A percentile compares a stretch with the other conserved stretches of the same genome.
These are phyloP conservation scores for Tympanoctomys barrerae DNA, from an alignment of 2,797 vertebrate genomes.

Conservation along the genomic window DNA sequence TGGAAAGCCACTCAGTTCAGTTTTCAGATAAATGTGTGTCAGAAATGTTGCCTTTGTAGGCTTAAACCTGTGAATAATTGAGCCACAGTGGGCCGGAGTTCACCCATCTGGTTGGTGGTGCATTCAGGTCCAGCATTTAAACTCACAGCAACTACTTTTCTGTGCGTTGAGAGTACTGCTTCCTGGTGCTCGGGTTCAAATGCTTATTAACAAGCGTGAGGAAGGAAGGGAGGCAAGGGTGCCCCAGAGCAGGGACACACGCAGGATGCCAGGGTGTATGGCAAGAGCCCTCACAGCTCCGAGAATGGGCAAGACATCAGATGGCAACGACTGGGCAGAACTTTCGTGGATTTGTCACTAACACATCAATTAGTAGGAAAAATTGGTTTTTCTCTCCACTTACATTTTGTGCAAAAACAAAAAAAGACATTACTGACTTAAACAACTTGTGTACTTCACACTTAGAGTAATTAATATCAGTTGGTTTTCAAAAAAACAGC, in stretches of 20 bases:
- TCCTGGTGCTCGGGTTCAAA: neutral
- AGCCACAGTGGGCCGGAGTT: neutral
- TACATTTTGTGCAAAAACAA: neutral
- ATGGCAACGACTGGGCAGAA: neutral
- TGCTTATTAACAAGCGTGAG: neutral
- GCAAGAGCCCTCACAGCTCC: neutral
- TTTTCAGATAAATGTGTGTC: slow-evolving; percentile 27
- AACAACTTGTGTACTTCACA: slow-evolving; percentile 50
- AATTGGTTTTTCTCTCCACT: slow-evolving; percentile 9
- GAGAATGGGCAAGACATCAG: neutral
- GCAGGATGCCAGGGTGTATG: neutral
- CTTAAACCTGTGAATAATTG: slow-evolving; percentile 8
- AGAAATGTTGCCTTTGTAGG: neutral
- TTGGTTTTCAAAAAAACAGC: slow-evolving; percentile 26
- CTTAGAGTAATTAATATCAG: slow-evolving; percentile 58
- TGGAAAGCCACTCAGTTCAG: neutral
- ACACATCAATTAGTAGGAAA: slow-evolving; percentile 15
- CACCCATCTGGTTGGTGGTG: neutral
- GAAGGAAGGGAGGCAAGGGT: neutral
- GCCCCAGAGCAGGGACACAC: rapidly evolving
- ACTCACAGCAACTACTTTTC: slow-evolving; percentile 14
- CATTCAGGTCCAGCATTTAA: neutral
- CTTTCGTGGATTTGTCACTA: slow-evolving; percentile 13
- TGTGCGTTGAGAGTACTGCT: neutral
- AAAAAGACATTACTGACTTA: neutral